phyloP scores from a whole-genome alignment of 2,797 vertebrate species.

The Orestias chungarensis region DNA sequence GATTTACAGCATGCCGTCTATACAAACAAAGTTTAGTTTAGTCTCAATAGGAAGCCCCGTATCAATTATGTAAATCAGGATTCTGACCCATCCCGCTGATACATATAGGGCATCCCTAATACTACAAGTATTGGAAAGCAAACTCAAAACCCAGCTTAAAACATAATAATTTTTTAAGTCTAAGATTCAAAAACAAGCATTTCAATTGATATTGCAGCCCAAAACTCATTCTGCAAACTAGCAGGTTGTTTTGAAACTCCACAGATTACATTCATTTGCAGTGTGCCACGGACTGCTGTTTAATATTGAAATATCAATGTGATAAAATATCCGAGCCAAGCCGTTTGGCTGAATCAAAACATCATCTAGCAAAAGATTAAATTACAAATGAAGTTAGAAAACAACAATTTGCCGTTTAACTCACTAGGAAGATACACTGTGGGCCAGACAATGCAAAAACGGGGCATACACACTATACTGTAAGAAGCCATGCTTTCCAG shows the following conservation, averaged over 20 bases:
- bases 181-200: neutral
- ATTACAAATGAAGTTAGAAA: constrained; percentile 47
- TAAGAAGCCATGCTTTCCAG: constrained; percentile 29
- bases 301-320: constrained; percentile 10
- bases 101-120: neutral
- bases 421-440: constrained; percentile 2
- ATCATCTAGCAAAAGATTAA: constrained; percentile 26
- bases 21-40: no score
- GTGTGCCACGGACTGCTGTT: neutral
- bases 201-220: neutral
- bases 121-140: neutral
- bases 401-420: constrained; percentile 15
- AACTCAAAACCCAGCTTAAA: neutral
- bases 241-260: neutral
- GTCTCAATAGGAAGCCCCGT: neutral
- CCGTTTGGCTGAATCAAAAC: constrained; percentile 13
- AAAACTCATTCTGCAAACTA: neutral
- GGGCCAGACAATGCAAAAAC: constrained; percentile 12
- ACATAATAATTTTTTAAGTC: neutral
- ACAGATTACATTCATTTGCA: constrained; percentile 3
- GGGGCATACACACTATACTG: constrained; percentile 2
- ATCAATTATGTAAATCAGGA: neutral
- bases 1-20: no score
- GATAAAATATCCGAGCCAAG: constrained; percentile 8
- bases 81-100: neutral